Percentiles rank a stretch among this genome's conserved stretches.
Evolutionary conservation across 2,797 vertebrate species (phyloP).

Genomic region (Acropternis orthonyx): DNA sequence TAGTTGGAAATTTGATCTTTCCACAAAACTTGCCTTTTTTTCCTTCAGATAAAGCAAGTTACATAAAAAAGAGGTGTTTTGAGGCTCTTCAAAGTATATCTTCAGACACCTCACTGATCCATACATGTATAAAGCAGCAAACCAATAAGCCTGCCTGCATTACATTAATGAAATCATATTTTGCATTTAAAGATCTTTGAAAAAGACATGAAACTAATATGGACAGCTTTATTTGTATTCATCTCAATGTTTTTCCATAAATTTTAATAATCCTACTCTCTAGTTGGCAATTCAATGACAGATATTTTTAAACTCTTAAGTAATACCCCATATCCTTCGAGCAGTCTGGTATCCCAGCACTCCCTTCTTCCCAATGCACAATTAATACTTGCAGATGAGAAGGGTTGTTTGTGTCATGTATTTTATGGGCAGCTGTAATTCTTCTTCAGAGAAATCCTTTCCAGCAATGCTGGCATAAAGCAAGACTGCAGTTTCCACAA

Average conservation of each 20-base stretch:
- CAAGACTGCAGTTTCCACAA: not conserved
- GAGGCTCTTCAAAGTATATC: not conserved
- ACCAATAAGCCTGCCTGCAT: not conserved
- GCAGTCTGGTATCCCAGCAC: not conserved
- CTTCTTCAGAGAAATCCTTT: conserved; percentile 12
- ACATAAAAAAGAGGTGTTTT: not conserved
- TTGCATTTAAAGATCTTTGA: conserved; percentile 8
- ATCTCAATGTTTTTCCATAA: not conserved
- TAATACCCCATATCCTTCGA: not conserved
- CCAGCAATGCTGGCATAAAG: not conserved
- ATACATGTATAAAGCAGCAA: not conserved
- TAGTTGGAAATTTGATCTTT: not conserved
- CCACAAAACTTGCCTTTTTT: not conserved
- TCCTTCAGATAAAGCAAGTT: not conserved
- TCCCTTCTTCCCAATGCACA: not conserved
- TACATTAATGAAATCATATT: not conserved
- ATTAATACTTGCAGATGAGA: conserved; percentile 3
- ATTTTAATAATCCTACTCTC: conserved; percentile 22
- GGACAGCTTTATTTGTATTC: not conserved
- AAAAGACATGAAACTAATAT: not conserved
- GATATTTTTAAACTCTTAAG: not conserved
- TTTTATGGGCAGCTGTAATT: conserved; percentile 1
- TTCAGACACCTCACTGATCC: not conserved
- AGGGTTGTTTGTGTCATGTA: not conserved
- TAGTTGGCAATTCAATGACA: not conserved